These are phyloP conservation scores for Beaufortia kweichowensis DNA, from an alignment of 2,113 vertebrate species.

Conservation along the genomic window DNA sequence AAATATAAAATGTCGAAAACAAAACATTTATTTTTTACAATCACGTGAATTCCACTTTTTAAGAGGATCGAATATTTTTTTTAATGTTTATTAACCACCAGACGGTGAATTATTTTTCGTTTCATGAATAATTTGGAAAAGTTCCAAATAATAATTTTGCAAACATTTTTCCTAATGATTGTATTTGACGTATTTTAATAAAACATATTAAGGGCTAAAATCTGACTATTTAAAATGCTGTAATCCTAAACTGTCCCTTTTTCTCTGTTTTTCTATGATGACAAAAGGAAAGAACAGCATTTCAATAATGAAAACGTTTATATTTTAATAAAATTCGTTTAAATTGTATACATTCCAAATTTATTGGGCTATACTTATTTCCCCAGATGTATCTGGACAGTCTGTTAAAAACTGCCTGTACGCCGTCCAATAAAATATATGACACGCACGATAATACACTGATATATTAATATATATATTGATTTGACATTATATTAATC, in stretches of 20 bases:
- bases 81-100: too few relatives aligned
- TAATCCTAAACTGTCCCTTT: background rate
- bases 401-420: too few relatives aligned
- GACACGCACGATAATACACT: background rate
- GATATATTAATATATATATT: background rate
- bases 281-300: background rate
- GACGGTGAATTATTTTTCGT: too few relatives aligned
- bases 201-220: background rate
- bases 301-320: background rate
- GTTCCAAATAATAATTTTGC: too few relatives aligned
- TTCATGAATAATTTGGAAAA: too few relatives aligned
- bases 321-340: conserved; percentile 1
- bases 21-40: too few relatives aligned
- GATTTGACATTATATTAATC: background rate
- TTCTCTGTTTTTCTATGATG: background rate
- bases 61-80: too few relatives aligned
- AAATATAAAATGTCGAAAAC: too few relatives aligned
- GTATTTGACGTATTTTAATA: background rate
- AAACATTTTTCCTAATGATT: background rate
- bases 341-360: background rate
- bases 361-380: background rate
- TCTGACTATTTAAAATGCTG: background rate
- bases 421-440: background rate
- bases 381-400: background rate
- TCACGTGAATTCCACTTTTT: too few relatives aligned